Percentiles rank a stretch among this genome's conserved stretches.
Evolutionary conservation across 2,113 vertebrate species (phyloP).

Genomic region (Anguilla japonica): DNA sequence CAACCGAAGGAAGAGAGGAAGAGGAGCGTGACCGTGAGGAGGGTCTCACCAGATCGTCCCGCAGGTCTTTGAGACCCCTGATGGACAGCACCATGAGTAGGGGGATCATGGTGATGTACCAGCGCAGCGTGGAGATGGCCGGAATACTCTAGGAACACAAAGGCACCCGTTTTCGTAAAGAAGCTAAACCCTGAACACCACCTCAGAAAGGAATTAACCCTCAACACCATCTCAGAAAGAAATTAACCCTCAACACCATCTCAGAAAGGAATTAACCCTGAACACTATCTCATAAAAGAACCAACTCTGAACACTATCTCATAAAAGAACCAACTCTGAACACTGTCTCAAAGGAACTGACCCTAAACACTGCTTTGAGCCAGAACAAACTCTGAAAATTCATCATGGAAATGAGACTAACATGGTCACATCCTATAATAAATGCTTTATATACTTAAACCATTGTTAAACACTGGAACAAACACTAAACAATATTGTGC

Average conservation of each 20-base stretch:
- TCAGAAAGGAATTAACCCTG: no score
- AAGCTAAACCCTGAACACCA: no score
- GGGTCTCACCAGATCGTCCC: slow-evolving; percentile 82
- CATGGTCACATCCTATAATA: no score
- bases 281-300: not conserved
- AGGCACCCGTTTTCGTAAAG: no score
- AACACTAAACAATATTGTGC: not conserved
- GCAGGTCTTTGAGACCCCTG: slow-evolving; percentile 79
- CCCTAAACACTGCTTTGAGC: not conserved
- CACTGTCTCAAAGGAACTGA: not conserved
- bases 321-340: not conserved
- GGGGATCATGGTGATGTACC: slow-evolving; percentile 82
- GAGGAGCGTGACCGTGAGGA: not conserved
- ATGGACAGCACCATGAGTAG: slow-evolving; percentile 75
- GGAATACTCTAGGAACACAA: slow-evolving; percentile 73
- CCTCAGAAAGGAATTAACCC: no score
- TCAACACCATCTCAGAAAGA: no score
- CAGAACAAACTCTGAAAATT: no score
- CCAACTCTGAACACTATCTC: not conserved
- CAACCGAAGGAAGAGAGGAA: slow-evolving; percentile 50
- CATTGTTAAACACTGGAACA: not conserved
- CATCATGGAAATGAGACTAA: no score
- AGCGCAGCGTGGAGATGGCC: slow-evolving; percentile 83
- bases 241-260: no score
- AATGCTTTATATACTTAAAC: no score